Conservation (phyloP, 2,888 invertebrate genomes). For the Plusia festucae region DNA sequence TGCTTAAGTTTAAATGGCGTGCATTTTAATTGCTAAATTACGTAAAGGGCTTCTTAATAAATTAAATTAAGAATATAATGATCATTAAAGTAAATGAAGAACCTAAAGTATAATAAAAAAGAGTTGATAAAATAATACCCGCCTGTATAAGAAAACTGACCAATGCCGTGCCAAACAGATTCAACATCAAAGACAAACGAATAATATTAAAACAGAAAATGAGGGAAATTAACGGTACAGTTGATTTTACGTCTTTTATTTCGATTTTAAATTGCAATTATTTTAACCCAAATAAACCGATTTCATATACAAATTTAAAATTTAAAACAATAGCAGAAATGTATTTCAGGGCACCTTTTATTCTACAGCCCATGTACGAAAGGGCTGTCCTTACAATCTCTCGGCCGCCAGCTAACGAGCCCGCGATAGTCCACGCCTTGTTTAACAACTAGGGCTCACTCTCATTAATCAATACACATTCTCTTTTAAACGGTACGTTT, state of each 20-base stretch:
- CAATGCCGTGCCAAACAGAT: too few relatives aligned
- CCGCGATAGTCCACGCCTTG: slow-evolving; percentile 76
- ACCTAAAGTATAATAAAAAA: background rate
- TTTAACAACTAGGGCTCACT: slow-evolving; percentile 77
- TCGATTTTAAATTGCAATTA: too few relatives aligned
- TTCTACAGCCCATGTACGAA: slow-evolving; percentile 45
- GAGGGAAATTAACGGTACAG: too few relatives aligned
- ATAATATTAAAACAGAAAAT: too few relatives aligned
- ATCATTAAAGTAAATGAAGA: background rate
- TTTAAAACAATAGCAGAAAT: background rate
- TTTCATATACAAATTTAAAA: background rate
- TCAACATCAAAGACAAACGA: too few relatives aligned
- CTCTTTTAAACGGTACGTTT: slow-evolving; percentile 55
- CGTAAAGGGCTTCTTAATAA: slow-evolving; percentile 47
- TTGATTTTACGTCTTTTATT: too few relatives aligned
- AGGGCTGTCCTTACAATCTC: slow-evolving; percentile 62
- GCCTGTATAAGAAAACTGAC: background rate
- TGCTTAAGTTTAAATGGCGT: slow-evolving; percentile 35
- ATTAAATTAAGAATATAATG: background rate
- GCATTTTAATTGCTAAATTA: slow-evolving; percentile 36
- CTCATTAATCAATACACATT: slow-evolving; percentile 80
- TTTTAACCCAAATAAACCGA: too few relatives aligned
- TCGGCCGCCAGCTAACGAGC: slow-evolving; percentile 71
- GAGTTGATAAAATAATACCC: background rate
- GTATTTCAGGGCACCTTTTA: slow-evolving; percentile 15